These are phyloP conservation scores for Acanthiza pusilla DNA, from an alignment of 2,797 vertebrate species.

Conservation along the genomic window DNA sequence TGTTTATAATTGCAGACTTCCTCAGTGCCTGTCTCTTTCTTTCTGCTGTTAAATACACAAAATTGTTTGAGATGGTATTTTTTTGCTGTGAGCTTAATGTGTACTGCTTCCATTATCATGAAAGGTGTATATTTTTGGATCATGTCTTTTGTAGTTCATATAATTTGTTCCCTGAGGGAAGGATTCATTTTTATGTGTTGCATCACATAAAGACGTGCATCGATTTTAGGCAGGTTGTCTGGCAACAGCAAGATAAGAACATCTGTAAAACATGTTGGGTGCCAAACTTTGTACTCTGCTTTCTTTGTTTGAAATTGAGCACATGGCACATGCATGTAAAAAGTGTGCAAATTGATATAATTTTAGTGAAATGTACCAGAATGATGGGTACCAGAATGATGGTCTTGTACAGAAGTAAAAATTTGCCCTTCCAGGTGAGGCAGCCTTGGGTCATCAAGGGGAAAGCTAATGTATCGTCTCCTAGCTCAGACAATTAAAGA, in stretches of 20 bases:
- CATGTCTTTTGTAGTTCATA: not conserved
- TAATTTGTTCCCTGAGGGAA: not conserved
- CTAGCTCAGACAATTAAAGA: not conserved
- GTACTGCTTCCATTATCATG: not conserved
- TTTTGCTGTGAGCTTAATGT: not conserved
- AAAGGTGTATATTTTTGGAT: slow-evolving; percentile 17
- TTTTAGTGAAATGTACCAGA: not conserved
- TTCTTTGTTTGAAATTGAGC: not conserved
- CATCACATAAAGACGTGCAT: not conserved
- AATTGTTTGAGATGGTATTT: not conserved
- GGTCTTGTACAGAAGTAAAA: not conserved
- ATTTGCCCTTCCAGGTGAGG: not conserved
- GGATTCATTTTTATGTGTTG: not conserved
- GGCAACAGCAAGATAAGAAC: slow-evolving; percentile 8
- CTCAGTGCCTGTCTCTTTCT: not conserved
- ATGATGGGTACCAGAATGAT: not conserved
- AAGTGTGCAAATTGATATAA: not conserved
- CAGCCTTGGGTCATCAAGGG: not conserved
- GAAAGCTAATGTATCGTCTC: not conserved
- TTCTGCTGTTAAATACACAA: not conserved
- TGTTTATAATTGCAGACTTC: slow-evolving; percentile 15
- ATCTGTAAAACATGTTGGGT: not conserved
- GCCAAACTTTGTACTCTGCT: not conserved
- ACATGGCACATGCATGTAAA: fast-evolving
- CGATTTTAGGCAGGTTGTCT: slow-evolving; percentile 5